Percentiles rank a stretch among this genome's conserved stretches.
phyloP scores from a whole-genome alignment of 1,140 invertebrate species.

The Dryas iulia region DNA sequence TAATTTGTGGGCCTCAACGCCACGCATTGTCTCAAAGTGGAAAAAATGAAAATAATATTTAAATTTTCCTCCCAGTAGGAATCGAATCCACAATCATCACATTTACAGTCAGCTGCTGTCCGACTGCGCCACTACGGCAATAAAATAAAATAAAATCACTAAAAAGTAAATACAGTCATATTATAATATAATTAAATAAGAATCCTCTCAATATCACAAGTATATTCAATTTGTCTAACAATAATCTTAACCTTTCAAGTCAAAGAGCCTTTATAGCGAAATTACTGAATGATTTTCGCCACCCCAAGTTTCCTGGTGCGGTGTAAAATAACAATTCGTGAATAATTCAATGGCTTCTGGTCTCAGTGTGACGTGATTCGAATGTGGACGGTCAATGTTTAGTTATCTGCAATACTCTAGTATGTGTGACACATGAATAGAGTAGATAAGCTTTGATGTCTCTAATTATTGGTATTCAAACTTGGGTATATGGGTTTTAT shows the following conservation, averaged over 20 bases:
- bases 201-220: no score
- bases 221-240: no score
- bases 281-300: neutral
- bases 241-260: neutral
- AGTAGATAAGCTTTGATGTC: neutral
- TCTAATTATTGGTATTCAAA: neutral
- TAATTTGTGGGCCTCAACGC: no score
- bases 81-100: no score
- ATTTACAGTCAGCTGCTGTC: no score
- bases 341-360: neutral
- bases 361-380: neutral
- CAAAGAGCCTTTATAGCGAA: neutral
- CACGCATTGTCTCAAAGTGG: no score
- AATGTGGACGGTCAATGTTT: neutral
- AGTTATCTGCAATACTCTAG: neutral
- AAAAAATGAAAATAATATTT: no score
- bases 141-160: no score
- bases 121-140: no score
- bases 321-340: constrained; percentile 1
- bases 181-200: no score
- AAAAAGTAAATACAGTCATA: no score
- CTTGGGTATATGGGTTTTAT: neutral
- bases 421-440: neutral
- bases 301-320: neutral
- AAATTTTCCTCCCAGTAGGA: no score